These are phyloP conservation scores for Drosophila siamana DNA, from an alignment of 2,888 invertebrate genomes.

Conservation along the genomic window DNA sequence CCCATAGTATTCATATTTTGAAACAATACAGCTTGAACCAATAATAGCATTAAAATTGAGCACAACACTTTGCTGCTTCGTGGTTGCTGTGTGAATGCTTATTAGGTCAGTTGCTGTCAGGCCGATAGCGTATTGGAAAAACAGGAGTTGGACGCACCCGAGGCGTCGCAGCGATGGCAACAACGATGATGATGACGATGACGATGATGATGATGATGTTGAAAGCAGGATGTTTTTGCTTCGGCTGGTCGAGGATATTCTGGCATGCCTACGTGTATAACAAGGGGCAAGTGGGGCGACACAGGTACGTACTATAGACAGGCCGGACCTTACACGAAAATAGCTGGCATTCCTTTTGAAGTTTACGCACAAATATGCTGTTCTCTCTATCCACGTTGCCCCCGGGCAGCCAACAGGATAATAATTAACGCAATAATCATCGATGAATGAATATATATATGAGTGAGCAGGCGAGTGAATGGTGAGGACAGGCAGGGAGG, in stretches of 20 bases:
- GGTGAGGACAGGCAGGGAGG: background rate
- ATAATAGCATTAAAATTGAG: conserved; percentile 19
- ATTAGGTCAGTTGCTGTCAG: conserved; percentile 71
- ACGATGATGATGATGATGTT: background rate
- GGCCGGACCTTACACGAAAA: conserved; percentile 61
- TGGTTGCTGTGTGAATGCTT: conserved; percentile 66
- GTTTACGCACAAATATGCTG: conserved; percentile 78
- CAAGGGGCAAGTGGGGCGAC: background rate
- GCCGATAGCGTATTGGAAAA: conserved; percentile 10
- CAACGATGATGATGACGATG: background rate
- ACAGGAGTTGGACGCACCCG: conserved; percentile 21
- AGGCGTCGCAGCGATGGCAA: conserved; percentile 15
- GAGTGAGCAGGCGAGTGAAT: conserved; percentile 21
- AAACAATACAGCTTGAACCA: background rate
- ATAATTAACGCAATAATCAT: conserved; percentile 83
- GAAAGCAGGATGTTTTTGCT: conserved; percentile 29
- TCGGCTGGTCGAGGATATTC: conserved; percentile 27
- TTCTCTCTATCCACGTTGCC: conserved; percentile 17
- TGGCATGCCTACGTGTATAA: conserved; percentile 39
- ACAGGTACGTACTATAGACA: conserved; percentile 28
- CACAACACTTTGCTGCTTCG: conserved; percentile 39
- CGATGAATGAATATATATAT: conserved; percentile 69
- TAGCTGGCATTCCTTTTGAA: conserved; percentile 81
- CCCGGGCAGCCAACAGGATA: conserved; percentile 52
- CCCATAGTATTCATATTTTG: background rate